These are phyloP conservation scores for Lysiphlebus fabarum DNA, from an alignment of 1,140 invertebrate genomes.

Conservation along the genomic window DNA sequence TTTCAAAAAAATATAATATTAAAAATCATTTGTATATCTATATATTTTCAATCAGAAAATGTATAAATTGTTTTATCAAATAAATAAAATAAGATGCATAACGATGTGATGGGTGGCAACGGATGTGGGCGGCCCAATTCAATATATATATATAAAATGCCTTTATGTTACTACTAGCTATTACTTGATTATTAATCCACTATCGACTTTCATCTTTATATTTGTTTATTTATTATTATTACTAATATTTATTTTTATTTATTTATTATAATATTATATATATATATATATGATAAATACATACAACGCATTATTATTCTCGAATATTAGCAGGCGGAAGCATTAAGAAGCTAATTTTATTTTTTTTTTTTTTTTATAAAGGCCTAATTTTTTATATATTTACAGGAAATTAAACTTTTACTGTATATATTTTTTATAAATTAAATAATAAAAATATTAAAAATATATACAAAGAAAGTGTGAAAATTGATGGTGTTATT, in stretches of 20 bases:
- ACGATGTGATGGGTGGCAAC: slow-evolving; percentile 22
- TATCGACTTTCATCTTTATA: slow-evolving; percentile 24
- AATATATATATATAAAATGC: slow-evolving; percentile 19
- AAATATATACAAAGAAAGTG: slow-evolving; percentile 2
- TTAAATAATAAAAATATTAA: no score
- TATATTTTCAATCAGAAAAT: no score
- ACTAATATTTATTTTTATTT: no score
- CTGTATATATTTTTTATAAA: no score
- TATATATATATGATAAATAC: slow-evolving; percentile 12
- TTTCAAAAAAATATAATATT: no score
- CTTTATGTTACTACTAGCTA: no score
- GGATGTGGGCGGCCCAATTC: slow-evolving; percentile 27
- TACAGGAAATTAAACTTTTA: slow-evolving; percentile 10
- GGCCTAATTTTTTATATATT: not conserved
- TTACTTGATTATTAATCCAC: slow-evolving; percentile 19
- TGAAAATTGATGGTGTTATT: not conserved
- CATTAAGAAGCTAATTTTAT: slow-evolving; percentile 16
- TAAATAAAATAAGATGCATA: no score
- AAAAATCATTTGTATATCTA: no score
- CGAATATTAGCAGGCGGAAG: slow-evolving; percentile 23
- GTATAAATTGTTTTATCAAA: no score
- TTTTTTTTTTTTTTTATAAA: slow-evolving; percentile 7
- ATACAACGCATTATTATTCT: slow-evolving; percentile 15
- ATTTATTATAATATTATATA: no score
- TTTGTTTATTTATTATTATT: no score